These are phyloP conservation scores for Holocentrus rufus DNA, from an alignment of 2,797 vertebrate species.

Conservation along the genomic window DNA sequence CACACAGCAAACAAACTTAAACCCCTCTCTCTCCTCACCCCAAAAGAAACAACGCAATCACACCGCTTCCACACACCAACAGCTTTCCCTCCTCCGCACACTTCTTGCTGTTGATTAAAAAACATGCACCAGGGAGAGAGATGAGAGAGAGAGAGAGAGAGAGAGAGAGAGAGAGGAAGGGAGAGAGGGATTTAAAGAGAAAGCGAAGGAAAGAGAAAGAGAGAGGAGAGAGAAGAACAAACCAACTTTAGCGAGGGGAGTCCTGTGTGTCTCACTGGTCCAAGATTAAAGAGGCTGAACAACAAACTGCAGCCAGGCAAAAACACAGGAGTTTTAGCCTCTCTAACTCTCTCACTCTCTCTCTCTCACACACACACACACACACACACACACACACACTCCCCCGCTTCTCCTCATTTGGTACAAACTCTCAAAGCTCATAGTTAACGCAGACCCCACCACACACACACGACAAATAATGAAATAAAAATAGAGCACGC, in stretches of 20 bases:
- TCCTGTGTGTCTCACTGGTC: neutral
- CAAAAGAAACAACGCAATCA: slow-evolving; percentile 38
- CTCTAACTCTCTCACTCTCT: neutral
- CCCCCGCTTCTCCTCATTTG: neutral
- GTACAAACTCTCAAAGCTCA: neutral
- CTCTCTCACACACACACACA: too few relatives aligned
- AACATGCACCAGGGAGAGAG: slow-evolving; percentile 39
- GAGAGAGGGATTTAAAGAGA: slow-evolving; percentile 2
- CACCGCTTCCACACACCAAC: slow-evolving; percentile 40
- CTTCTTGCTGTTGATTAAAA: slow-evolving; percentile 64
- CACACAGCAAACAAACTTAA: too few relatives aligned
- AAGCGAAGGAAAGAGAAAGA: neutral
- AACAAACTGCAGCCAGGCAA: slow-evolving; percentile 2
- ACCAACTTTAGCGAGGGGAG: slow-evolving; percentile 1
- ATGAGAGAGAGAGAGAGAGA: slow-evolving; percentile 5
- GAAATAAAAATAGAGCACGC: slow-evolving; percentile 24
- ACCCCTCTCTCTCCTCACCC: neutral
- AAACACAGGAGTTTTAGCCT: slow-evolving; percentile 4
- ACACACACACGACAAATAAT: neutral
- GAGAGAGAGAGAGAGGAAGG: neutral
- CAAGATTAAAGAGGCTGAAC: slow-evolving; percentile 13
- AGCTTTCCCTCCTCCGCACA: slow-evolving; percentile 47
- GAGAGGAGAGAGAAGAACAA: neutral
- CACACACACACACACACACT: neutral
- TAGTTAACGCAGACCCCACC: neutral